Base-by-base conservation (phyloP, 2,888 invertebrate species). In the Drosophila seclusa region DNA sequence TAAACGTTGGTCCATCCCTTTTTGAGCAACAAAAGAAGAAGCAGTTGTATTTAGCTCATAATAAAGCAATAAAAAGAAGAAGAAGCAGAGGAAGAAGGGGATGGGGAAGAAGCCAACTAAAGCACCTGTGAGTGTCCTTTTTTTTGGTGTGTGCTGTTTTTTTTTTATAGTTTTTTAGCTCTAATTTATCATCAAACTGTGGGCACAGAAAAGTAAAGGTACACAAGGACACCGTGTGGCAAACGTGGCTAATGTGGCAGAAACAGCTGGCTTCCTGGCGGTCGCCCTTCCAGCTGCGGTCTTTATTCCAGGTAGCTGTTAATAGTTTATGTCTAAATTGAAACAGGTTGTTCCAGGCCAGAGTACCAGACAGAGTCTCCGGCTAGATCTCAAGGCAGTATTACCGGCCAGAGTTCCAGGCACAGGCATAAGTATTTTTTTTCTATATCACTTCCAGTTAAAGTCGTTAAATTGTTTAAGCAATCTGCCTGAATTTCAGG, bases 301-400 rank as follows among this genome's bases (percentile, higher is more conserved):
- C 59, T 54, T 45, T 40, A 24, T 38, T 24, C 32, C 50, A 64
- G 73, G 63, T 60, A 55, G 64, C 60, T 57, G 49, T 64, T 68
- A 82, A 68, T 72, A 83, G 90, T 77, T 87, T 90, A 88, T 86
- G 85, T 63, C 88, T 90, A 90, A 86, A 86, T 86, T 90, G 90
- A 90, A 90, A 82, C 85, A 86, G 85, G 85, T 86, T 90, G 32
- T 32, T 32, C 32, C 4, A 32, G 32, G 4, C 32, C 4, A 4
- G 32, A 11, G 32, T 32, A 11, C 32, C 32, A 32, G 3, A 32
- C 32, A 32, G 32, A 32, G 32, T 10, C 32, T 32, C 11, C 11
- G 11, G 32, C 32, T 32, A 11, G 4, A 32, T 32, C 32, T 32
- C 1, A 32, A 4, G 36, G 36, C 7, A 36, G 16, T 18, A 16